Evolutionary conservation across 1,140 invertebrate species (phyloP), one percentile per base, ranked within the genome.

Genomic region (Euwallacea similis): DNA sequence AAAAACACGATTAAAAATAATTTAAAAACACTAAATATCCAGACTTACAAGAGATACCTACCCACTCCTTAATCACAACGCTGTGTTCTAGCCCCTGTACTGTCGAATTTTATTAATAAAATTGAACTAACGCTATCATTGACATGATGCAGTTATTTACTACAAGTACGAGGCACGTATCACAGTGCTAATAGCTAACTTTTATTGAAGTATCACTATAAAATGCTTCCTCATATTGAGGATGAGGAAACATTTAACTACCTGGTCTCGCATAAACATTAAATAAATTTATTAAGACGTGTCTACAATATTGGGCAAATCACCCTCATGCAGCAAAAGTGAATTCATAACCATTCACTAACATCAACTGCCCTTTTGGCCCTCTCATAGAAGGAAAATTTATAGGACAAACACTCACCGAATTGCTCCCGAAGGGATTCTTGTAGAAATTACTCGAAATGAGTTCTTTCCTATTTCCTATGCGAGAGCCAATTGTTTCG

Each of bases 241-340:
- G 46, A 50, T 50, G 46, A 50, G 46, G 46, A 50, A 50, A 50
- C 13, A 50, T 50, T 50, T 50, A 11, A 50, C 46, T 50, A 50
- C 46, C 46, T 2, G 13, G 46, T 13, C 6, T 2, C 9, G 2
- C 6, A 13, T 50, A 50, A 13, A 6, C 6, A 3, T 11, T 50
- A 11, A 50, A 50, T 50, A 10, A 50, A 13, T 50, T 50, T 50
- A 50, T 50, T 33, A 50, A 3, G 46, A 50, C 9, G 46, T 10
- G 21, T 4, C 21, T 33, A 50, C 9, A 50, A 50, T 50, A 50
- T 10, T 50, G 9, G 46, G 6, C 46, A 50, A 50, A 50, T 50
- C 46, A 50, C 46, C 9, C 46, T 50, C 46, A 3, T 13, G 9
- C 9, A 50, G 6, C 9, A 50, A 50, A 50, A 50, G 9, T 50